Evolutionary conservation across 1,140 invertebrate species (phyloP), one percentile per base, ranked within the genome.

Genomic region (Ceratosolen fusciceps): DNA sequence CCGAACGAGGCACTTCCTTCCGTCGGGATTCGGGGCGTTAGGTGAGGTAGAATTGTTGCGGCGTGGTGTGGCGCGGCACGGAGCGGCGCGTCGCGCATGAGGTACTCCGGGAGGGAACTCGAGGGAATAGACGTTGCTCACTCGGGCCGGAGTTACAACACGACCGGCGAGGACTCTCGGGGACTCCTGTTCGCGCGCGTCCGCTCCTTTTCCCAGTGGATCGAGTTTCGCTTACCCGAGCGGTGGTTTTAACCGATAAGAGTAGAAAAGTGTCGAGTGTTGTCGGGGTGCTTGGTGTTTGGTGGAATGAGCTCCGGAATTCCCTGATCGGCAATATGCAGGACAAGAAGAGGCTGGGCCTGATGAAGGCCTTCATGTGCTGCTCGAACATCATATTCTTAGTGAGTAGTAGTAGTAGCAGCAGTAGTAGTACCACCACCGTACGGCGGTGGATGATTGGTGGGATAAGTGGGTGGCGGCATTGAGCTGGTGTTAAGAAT

Each of bases 321-420:
- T 2, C 21, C 21, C 31, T 31, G 70, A 34, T 37, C 19, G 9
- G 19, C 34, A 75, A 52, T 29, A 89, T 88, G 87, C 79, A 83
- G 77, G 71, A 83, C 39, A 70, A 82, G 80, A 81, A 82, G 58
- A 52, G 34, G 21, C 78, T 87, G 16, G 83, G 79, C 5, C 68
- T 86, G 58, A 84, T 86, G 14, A 87, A 85, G 77, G 84, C 85
- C 24, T 90, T 89, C 70, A 85, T 90, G 78, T 90, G 88, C 60
- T 90, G 88, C 56, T 86, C 88, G 60, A 90, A 90, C 83, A 83
- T 90, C 21, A 81, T 90, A 16, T 90, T 90, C 74, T 82, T 90
- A 83, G 89, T 90, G 34, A 88, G 88, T 87, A 74, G 29, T 24
- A 21, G 4, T 52, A 5, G 49, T 52, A 52, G 21, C 3, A 7